Evolutionary conservation across 2,888 invertebrate species (phyloP).

Genomic region (Lamellibrachia columna): DNA sequence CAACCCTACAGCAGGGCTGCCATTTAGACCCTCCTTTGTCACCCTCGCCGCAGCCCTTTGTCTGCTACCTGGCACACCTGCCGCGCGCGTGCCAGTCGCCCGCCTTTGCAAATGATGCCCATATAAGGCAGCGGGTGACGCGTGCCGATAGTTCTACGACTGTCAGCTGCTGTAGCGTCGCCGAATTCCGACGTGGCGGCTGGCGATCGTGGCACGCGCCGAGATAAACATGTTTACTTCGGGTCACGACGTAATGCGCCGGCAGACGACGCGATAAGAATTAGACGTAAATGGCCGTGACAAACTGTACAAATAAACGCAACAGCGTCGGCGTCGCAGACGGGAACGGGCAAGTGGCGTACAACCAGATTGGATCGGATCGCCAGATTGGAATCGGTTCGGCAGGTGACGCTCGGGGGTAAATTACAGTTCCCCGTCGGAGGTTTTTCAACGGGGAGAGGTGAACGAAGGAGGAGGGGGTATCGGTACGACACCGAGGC

Average conservation of each 20-base stretch:
- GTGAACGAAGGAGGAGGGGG: neutral
- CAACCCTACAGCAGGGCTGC: neutral
- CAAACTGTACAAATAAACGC: conserved; percentile 1
- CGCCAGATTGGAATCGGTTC: neutral
- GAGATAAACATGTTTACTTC: neutral
- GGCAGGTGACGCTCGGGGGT: neutral
- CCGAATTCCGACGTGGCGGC: neutral
- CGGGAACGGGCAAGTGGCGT: neutral
- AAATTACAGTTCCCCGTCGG: neutral
- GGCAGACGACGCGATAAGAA: conserved; percentile 1
- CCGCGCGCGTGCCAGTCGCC: neutral
- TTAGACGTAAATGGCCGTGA: neutral
- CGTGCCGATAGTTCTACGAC: conserved; percentile 6
- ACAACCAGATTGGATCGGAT: neutral
- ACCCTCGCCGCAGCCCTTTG: neutral
- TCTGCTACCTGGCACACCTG: conserved; percentile 12
- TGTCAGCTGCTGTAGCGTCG: neutral
- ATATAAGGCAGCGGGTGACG: neutral
- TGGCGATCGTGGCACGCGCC: neutral
- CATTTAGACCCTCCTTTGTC: neutral
- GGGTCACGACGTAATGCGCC: neutral
- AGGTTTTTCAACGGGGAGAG: neutral
- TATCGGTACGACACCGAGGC: neutral
- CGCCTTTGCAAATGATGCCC: neutral
- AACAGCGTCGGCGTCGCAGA: neutral